Conservation (phyloP, 1,140 invertebrate genomes). For the Drosophila miranda region DNA sequence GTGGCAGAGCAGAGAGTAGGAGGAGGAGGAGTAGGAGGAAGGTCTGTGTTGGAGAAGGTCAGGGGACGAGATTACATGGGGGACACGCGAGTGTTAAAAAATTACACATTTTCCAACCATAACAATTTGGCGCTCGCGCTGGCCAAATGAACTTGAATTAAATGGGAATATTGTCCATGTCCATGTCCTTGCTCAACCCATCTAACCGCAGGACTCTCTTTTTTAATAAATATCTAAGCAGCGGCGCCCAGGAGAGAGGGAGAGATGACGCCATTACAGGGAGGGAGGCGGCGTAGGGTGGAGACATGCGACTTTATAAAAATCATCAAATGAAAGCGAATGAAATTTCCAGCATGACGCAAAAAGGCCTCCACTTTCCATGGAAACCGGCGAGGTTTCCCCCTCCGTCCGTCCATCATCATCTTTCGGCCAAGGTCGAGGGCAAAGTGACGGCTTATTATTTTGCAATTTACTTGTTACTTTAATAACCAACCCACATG, state of each 20-base stretch:
- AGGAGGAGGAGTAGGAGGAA: too few species aligned
- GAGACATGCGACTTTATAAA: background rate
- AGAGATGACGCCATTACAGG: constrained; percentile 48
- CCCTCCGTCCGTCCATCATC: background rate
- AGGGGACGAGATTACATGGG: background rate
- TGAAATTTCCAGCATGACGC: constrained; percentile 42
- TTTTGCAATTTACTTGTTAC: constrained; percentile 60
- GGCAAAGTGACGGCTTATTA: constrained; percentile 32
- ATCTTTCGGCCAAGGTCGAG: constrained; percentile 41
- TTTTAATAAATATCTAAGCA: constrained; percentile 66
- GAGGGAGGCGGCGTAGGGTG: too few species aligned
- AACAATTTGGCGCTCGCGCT: constrained; percentile 22
- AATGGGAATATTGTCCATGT: constrained; percentile 9
- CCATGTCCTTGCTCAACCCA: constrained; percentile 18
- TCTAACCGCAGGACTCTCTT: background rate
- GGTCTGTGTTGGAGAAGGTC: background rate
- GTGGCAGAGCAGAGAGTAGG: too few species aligned
- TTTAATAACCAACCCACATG: constrained; percentile 53
- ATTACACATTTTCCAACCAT: constrained; percentile 34
- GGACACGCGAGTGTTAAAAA: constrained; percentile 38
- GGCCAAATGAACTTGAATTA: constrained; percentile 29
- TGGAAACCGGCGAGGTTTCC: too few species aligned
- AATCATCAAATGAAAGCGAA: constrained; percentile 16
- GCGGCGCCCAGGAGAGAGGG: background rate
- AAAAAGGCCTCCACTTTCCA: constrained; percentile 11